A percentile compares a stretch with the other conserved stretches of the same genome.
Evolutionary conservation across 2,888 invertebrate genomes (phyloP).

Genomic region (Cryptocheilus praepositus): DNA sequence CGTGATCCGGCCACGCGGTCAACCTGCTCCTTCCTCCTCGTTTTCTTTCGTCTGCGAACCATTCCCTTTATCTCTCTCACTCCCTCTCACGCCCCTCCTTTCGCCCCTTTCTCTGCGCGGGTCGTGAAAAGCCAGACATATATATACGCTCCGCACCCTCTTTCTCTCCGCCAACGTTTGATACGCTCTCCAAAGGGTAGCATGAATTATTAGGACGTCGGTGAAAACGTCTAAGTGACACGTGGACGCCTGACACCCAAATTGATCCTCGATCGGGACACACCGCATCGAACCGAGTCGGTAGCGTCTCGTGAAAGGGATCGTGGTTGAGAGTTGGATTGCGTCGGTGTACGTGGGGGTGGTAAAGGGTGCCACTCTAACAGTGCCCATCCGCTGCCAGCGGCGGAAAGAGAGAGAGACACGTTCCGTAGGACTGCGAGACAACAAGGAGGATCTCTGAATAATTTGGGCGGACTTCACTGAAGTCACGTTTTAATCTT

Average conservation of each 20-base stretch:
- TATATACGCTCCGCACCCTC: constrained; percentile 18
- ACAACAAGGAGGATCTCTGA: constrained; percentile 38
- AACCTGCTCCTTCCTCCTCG: not conserved
- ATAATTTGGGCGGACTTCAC: constrained; percentile 44
- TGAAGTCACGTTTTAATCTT: too few species aligned
- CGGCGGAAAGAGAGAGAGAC: not conserved
- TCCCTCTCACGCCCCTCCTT: not conserved
- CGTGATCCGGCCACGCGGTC: constrained; percentile 5
- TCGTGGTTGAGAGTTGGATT: constrained; percentile 9
- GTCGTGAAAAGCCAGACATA: constrained; percentile 16
- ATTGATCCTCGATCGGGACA: constrained; percentile 70
- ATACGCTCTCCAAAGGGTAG: constrained; percentile 54
- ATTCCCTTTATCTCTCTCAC: constrained; percentile 15
- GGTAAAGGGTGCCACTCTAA: too few species aligned
- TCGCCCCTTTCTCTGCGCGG: constrained; percentile 1
- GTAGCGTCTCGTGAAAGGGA: constrained; percentile 9
- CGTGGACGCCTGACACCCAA: constrained; percentile 70
- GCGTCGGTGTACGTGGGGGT: too few species aligned
- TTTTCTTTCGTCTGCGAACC: not conserved
- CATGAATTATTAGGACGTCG: constrained; percentile 68
- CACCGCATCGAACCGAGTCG: constrained; percentile 16
- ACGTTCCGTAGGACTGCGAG: not conserved
- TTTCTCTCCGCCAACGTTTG: constrained; percentile 37
- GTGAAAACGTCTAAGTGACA: constrained; percentile 74
- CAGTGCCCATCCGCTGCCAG: too few species aligned